Conservation (phyloP, 2,797 vertebrate species). For the Mallotus villosus region DNA sequence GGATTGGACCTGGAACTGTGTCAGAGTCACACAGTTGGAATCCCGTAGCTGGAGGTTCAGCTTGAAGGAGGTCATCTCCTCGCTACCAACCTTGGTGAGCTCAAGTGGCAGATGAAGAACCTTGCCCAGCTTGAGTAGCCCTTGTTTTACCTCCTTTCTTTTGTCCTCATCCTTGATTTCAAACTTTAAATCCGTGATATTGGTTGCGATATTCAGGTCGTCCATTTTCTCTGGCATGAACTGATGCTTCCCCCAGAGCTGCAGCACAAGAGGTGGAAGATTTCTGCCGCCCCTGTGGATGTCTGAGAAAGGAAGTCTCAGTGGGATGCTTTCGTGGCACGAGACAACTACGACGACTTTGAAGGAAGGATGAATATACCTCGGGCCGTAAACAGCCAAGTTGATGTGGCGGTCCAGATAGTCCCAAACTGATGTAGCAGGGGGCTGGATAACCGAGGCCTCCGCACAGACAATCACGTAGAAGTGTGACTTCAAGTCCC, state of each 20-base stretch:
- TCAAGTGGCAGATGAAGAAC: conserved; percentile 82
- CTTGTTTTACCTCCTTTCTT: conserved; percentile 80
- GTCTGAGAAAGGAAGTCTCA: conserved; percentile 84
- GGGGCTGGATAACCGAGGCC: conserved; percentile 77
- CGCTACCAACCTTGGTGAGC: conserved; percentile 73
- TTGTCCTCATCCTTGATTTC: conserved; percentile 78
- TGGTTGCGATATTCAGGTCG: conserved; percentile 78
- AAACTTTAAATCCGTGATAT: conserved; percentile 78
- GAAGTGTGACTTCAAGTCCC: conserved; percentile 80
- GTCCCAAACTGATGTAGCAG: conserved; percentile 87
- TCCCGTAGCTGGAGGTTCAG: conserved; percentile 79
- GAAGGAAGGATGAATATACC: conserved; percentile 92
- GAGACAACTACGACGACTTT: conserved; percentile 85
- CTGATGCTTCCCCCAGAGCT: conserved; percentile 90
- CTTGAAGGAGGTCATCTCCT: conserved; percentile 81
- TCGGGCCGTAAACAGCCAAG: conserved; percentile 91
- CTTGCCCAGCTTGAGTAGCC: conserved; percentile 80
- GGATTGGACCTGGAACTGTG: conserved; percentile 80
- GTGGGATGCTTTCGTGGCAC: conserved; percentile 86
- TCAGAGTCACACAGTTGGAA: conserved; percentile 58
- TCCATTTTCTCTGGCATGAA: conserved; percentile 80
- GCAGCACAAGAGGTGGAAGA: conserved; percentile 87
- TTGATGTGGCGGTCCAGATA: conserved; percentile 85
- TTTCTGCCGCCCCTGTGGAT: conserved; percentile 80
- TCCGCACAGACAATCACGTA: conserved; percentile 84